phyloP scores from a whole-genome alignment of 2,888 invertebrate genomes.

The Polylopha cassiicola region DNA sequence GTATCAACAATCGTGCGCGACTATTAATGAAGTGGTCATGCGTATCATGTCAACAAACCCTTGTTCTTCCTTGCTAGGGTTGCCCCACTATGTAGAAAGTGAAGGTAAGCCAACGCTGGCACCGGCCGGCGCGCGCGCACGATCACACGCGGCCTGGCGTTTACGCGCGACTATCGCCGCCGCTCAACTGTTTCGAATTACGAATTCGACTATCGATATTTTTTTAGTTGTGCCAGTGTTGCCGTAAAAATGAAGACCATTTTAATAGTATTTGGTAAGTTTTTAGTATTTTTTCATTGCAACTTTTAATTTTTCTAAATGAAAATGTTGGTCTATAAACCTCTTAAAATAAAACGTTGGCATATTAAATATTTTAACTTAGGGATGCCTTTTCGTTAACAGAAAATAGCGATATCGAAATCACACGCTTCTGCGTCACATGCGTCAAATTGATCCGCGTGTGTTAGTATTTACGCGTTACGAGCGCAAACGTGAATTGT shows the following conservation, averaged over 20 bases:
- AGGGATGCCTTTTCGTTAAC: too few species aligned
- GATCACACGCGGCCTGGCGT: constrained; percentile 64
- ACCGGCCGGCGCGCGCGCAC: constrained; percentile 35
- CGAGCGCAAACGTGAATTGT: too few species aligned
- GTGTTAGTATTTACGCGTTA: too few species aligned
- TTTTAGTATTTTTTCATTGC: constrained; percentile 20
- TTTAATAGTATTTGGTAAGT: constrained; percentile 63
- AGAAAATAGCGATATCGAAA: too few species aligned
- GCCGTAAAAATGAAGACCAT: constrained; percentile 46
- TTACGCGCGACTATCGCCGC: constrained; percentile 62
- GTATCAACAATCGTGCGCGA: constrained; percentile 7
- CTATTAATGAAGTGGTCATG: constrained; percentile 20
- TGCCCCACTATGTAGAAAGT: constrained; percentile 73
- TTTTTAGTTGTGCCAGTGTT: constrained; percentile 56
- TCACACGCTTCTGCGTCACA: too few species aligned
- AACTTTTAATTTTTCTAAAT: constrained; percentile 16
- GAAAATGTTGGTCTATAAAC: constrained; percentile 21
- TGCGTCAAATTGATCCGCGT: too few species aligned
- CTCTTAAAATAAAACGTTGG: background rate
- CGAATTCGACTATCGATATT: constrained; percentile 30
- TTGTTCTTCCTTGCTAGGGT: constrained; percentile 57
- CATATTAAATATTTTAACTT: background rate
- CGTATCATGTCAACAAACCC: constrained; percentile 66
- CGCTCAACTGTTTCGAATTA: constrained; percentile 40
- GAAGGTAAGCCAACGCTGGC: constrained; percentile 53